A percentile compares a stretch with the other conserved stretches of the same genome.
These are phyloP conservation scores for Rhinogobio ventralis DNA, from an alignment of 2,797 vertebrate genomes.

Conservation along the genomic window DNA sequence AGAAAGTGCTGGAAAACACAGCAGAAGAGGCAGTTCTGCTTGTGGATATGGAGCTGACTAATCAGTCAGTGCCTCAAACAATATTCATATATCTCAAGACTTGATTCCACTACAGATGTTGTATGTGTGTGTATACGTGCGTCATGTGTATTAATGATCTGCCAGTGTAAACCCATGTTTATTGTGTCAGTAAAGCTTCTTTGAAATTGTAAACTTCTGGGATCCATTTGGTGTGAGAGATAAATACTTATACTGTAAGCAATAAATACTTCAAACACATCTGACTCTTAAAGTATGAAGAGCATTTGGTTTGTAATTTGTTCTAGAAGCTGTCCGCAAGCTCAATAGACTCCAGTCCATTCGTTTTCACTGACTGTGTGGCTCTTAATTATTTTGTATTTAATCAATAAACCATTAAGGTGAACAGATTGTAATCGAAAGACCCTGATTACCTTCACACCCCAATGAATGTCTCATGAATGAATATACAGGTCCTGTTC, in stretches of 20 bases:
- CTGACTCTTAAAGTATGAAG: slow-evolving; percentile 37
- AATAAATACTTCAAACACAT: slow-evolving; percentile 31
- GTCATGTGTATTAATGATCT: background rate
- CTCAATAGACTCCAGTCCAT: slow-evolving; percentile 22
- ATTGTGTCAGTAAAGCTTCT: background rate
- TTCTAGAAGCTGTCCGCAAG: slow-evolving; percentile 11
- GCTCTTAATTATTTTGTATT: slow-evolving; percentile 49
- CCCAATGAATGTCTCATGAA: slow-evolving; percentile 11
- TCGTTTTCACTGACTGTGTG: slow-evolving; percentile 37
- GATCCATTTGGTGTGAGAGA: slow-evolving; percentile 2
- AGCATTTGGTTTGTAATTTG: slow-evolving; percentile 38
- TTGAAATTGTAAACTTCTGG: slow-evolving; percentile 4
- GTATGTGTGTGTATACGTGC: background rate
- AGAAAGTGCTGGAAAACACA: background rate
- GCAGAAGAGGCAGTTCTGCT: no score
- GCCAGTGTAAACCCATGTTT: background rate
- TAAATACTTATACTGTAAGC: no score
- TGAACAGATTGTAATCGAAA: slow-evolving; percentile 38
- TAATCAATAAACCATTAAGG: slow-evolving; percentile 52
- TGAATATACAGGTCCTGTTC: background rate
- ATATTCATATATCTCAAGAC: background rate
- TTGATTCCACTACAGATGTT: background rate
- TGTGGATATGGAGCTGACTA: background rate
- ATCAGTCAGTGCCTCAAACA: background rate
- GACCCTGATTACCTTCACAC: slow-evolving; percentile 46